Base-by-base conservation (phyloP, 1,140 invertebrate species). In the Cheumatopsyche charites region DNA sequence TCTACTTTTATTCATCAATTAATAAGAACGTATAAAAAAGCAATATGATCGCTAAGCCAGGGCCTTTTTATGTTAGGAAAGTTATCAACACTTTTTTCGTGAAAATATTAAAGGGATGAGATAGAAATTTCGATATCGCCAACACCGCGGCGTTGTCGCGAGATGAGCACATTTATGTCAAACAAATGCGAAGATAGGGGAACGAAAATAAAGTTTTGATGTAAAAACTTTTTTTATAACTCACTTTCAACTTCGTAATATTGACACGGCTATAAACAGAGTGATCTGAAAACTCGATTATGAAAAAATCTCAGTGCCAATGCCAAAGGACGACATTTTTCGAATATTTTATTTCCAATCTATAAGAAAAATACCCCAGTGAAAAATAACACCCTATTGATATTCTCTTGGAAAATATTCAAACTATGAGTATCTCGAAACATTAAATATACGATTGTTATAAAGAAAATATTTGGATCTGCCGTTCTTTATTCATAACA, bases 191-290 rank as follows among this genome's bases (percentile, higher is more conserved):
- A 71, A 71, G 70, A 73, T 72, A 73, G 67, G 71, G 72, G 68
- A 66, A 67, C 65, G 42, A 68, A 73, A 76, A 73, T 71, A 76
- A 76, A 76, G 75, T 76, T 76, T 76, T 76, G 75, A 76, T 76
- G 72, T 76, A 72, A 76, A 76, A 76, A 76, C 68, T 76, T 76
- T 61, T 62, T 75, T 69, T 76, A 76, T 69, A 72, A 72, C 70
- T 69, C 73, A 72, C 73, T 72, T 62, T 29, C 45, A 75, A 75
- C 70, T 75, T 67, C 58, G 67, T 75, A 75, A 75, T 72, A 72
- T 75, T 72, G 67, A 72, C 73, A 72, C 73, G 47, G 67, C 62
- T 75, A 75, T 70, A 75, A 70, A 75, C 73, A 75, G 73, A 58
- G 62, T 66, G 73, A 71, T 72, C 49, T 21, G 61, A 69, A 74